Evolutionary conservation across 2,888 invertebrate species (phyloP).

Genomic region (Tachina fera): DNA sequence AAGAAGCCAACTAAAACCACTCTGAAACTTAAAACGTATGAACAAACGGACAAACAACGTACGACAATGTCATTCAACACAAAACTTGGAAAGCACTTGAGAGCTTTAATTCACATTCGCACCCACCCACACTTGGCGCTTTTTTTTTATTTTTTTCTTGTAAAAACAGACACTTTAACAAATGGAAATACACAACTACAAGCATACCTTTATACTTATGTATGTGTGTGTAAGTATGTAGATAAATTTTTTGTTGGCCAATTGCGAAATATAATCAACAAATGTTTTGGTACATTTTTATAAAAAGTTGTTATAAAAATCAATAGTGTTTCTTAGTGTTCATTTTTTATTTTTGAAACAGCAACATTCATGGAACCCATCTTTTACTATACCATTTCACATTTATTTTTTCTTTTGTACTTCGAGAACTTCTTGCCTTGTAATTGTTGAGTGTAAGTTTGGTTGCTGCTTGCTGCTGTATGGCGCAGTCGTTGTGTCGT

Average conservation of each 20-base stretch:
- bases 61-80: constrained; percentile 61
- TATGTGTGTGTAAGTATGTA: not conserved
- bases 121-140: constrained; percentile 46
- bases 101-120: constrained; percentile 58
- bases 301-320: constrained; percentile 60
- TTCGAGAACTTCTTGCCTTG: constrained; percentile 43
- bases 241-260: constrained; percentile 46
- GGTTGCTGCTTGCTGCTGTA: constrained; percentile 15
- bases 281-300: constrained; percentile 59
- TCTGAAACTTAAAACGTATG: constrained; percentile 37
- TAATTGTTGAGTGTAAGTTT: constrained; percentile 27
- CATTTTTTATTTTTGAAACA: constrained; percentile 2
- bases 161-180: not conserved
- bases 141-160: not conserved
- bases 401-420: not conserved
- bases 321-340: constrained; percentile 53
- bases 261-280: constrained; percentile 62
- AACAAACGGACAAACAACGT: not conserved
- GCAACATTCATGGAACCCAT: constrained; percentile 20
- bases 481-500: constrained; percentile 32
- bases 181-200: not conserved
- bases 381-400: constrained; percentile 43
- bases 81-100: constrained; percentile 60
- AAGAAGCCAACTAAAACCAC: constrained; percentile 8
- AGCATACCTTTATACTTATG: too few relatives aligned